Conservation (phyloP, 1,140 invertebrate species). For the Catajapyx aquilonaris region DNA sequence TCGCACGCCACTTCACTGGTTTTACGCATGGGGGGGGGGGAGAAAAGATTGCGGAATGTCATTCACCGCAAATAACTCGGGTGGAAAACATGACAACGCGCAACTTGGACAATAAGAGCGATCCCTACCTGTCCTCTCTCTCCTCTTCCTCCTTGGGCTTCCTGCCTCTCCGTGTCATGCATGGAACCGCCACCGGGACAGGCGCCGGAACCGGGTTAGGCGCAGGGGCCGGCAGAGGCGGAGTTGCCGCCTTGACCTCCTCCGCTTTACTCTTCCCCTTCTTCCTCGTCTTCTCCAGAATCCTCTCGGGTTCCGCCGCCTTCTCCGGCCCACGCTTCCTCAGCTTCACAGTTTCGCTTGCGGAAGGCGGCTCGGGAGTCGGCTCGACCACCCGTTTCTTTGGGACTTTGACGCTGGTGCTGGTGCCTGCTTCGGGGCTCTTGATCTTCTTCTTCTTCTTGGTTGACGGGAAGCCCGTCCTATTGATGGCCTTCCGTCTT, state of each 20-base stretch:
- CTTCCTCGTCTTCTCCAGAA: background rate
- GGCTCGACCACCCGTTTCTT: background rate
- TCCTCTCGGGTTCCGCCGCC: constrained; percentile 23
- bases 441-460: constrained; percentile 63
- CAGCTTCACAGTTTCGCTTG: background rate
- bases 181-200: constrained; percentile 2
- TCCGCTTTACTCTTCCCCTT: constrained; percentile 2
- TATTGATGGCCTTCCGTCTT: constrained; percentile 55
- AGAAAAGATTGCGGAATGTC: constrained; percentile 8
- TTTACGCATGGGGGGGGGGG: too few relatives aligned
- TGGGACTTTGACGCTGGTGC: constrained; percentile 1
- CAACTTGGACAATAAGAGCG: constrained; percentile 4
- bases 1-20: too few relatives aligned
- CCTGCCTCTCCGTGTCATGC: constrained; percentile 11
- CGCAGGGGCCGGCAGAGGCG: background rate
- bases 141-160: constrained; percentile 13
- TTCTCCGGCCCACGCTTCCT: constrained; percentile 15
- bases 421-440: background rate
- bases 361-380: constrained; percentile 1
- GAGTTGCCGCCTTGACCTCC: background rate
- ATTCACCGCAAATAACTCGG: constrained; percentile 11
- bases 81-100: too few relatives aligned
- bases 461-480: constrained; percentile 64
- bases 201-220: background rate
- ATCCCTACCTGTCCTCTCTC: constrained; percentile 11